These are phyloP conservation scores for Drosophila ironensis DNA, from an alignment of 1,140 invertebrate genomes.

Conservation along the genomic window DNA sequence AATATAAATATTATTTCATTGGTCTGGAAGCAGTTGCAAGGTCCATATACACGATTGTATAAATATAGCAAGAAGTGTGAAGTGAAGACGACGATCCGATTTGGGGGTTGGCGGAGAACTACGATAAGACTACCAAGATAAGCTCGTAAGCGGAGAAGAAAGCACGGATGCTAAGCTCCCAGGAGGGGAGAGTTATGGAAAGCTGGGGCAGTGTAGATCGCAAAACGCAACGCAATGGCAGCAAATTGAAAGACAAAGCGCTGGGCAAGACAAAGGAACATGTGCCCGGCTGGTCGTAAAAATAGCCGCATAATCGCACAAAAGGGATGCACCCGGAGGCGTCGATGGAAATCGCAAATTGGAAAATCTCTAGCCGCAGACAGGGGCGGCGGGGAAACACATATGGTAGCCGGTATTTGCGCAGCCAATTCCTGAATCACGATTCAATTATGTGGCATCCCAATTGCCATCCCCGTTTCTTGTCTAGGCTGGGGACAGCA, in stretches of 20 bases:
- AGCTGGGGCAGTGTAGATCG: neutral
- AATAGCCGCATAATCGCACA: slow-evolving; percentile 47
- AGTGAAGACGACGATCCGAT: neutral
- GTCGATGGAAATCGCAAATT: slow-evolving; percentile 59
- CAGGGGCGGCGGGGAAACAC: slow-evolving; percentile 1
- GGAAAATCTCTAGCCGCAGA: slow-evolving; percentile 40
- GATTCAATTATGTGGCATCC: too few relatives aligned
- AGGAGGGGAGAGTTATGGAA: slow-evolving; percentile 31
- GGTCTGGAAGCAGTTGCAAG: neutral
- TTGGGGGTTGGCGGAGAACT: slow-evolving; percentile 10
- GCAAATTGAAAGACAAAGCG: slow-evolving; percentile 36
- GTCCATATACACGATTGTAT: neutral
- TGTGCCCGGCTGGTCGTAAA: slow-evolving; percentile 23
- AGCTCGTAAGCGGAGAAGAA: slow-evolving; percentile 43
- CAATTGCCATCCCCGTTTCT: too few relatives aligned
- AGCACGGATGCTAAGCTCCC: slow-evolving; percentile 39
- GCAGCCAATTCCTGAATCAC: too few relatives aligned
- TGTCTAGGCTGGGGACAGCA: neutral
- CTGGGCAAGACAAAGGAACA: slow-evolving; percentile 20
- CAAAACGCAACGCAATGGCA: slow-evolving; percentile 33
- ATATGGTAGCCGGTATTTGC: too few relatives aligned
- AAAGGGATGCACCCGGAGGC: slow-evolving; percentile 33
- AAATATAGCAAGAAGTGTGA: too few relatives aligned
- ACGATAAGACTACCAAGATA: too few relatives aligned
- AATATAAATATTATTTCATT: neutral